Evolutionary conservation across 2,797 vertebrate species (phyloP).

Genomic region (Borostomias antarcticus): DNA sequence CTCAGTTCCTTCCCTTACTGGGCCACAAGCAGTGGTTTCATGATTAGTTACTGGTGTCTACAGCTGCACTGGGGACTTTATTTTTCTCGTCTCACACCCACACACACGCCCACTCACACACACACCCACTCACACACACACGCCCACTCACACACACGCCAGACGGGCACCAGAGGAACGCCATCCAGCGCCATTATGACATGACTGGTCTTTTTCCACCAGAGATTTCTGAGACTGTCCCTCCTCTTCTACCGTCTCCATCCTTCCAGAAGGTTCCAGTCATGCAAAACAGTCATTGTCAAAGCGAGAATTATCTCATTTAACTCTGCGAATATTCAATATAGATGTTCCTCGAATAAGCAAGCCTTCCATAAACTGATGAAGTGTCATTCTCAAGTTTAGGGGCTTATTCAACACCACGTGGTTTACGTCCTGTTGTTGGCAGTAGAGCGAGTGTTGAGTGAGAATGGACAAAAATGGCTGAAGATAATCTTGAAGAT

Average conservation of each 20-base stretch:
- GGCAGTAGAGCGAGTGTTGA: constrained; percentile 27
- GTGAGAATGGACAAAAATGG: too few relatives aligned
- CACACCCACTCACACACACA: too few relatives aligned
- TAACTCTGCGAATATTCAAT: background rate
- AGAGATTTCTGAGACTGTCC: too few relatives aligned
- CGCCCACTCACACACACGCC: too few relatives aligned
- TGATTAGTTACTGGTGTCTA: background rate
- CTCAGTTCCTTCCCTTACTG: too few relatives aligned
- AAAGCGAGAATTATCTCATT: background rate
- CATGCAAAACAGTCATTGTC: background rate
- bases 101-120: background rate
- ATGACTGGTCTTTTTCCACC: too few relatives aligned
- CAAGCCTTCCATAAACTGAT: too few relatives aligned
- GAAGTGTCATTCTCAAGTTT: too few relatives aligned
- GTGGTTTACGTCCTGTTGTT: constrained; percentile 1
- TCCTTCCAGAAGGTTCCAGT: background rate
- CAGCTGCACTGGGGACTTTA: background rate
- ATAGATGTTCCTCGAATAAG: background rate
- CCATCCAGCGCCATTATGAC: too few relatives aligned
- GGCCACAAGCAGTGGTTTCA: background rate
- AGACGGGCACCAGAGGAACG: background rate
- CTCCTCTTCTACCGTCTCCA: background rate
- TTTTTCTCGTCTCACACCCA: background rate
- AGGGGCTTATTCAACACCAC: background rate
- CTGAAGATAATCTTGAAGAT: too few relatives aligned